Evolutionary conservation across 2,113 vertebrate genomes (phyloP).

Genomic region (Mesembrinibis cayennensis): DNA sequence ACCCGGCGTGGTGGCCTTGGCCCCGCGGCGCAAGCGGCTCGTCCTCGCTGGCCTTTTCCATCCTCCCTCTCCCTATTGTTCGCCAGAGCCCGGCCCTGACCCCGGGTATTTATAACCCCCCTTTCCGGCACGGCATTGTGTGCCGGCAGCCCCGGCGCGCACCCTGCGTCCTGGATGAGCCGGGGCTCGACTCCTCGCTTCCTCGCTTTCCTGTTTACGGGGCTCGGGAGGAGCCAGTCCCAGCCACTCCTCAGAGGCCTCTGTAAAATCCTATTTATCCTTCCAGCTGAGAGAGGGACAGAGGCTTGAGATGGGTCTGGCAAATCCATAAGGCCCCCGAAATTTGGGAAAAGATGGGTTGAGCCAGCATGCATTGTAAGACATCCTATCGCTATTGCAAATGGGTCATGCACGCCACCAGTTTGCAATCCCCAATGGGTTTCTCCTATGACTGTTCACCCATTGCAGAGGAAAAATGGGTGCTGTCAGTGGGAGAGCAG

Average conservation of each 20-base stretch:
- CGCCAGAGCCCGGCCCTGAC: conserved; percentile 67
- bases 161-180: conserved; percentile 65
- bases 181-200: conserved; percentile 48
- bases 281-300: accelerated
- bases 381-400: accelerated
- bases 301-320: no score
- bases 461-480: not conserved
- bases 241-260: not conserved
- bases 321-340: accelerated
- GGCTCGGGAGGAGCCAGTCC: not conserved
- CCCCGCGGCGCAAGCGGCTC: accelerated
- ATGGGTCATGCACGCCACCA: accelerated
- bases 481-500: not conserved
- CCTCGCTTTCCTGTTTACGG: conserved; percentile 80
- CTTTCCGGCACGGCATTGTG: conserved; percentile 74
- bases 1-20: not conserved
- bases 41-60: conserved; percentile 34
- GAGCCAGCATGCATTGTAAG: accelerated
- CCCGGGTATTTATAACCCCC: conserved; percentile 76
- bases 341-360: not conserved
- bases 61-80: conserved; percentile 72
- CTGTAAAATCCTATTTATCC: not conserved
- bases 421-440: not conserved
- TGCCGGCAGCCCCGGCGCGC: conserved; percentile 41
- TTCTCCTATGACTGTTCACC: not conserved